Evolutionary conservation across 2,797 vertebrate species (phyloP), one percentile per base, ranked within the genome.

Genomic region (Fistularia tabacaria): DNA sequence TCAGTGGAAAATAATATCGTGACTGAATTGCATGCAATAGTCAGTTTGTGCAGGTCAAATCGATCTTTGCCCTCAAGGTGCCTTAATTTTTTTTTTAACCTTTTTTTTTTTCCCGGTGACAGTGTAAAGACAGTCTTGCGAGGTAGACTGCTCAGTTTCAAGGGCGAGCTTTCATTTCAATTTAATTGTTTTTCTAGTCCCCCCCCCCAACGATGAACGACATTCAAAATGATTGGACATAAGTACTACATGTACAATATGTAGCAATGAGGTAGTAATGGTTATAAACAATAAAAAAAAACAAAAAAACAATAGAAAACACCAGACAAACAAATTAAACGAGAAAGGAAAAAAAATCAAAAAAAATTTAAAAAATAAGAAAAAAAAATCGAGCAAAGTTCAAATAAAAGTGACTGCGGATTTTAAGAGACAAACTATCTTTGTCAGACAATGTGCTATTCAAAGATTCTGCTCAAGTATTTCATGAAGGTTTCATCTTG

Each of bases 191-290:
- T 60, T 52, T 46, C 5, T 51, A 62, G 47, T 46, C 55, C 43
- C 43, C 10, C 9, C 7, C 15, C 92, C 89, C 92, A 90, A 83
- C 95, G 96, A 96, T 92, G 91, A 92, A 93, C 93, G 92, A 96
- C 95, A 97, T 97, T 96, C 93, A 97, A 95, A 95, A 96, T 92
- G 92, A 95, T 92, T 93, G 91, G 93, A 97, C 93, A 93, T 92
- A 95, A 92, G 93, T 95, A 96, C 94, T 97, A 97, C 94, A 97
- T 94, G 92, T 96, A 93, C 92, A 94, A 93, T 95, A 96, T 96
- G 94, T 95, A 95, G 94, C 93, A 95, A 98, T 98, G 96, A 98
- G 96, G 96, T 98, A 98, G 96, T 96, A 96, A 97, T 97, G 94
- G 94, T 96, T 93, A 90, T 92, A 95, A 94, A 93, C 91, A 92